Percentiles rank a stretch among this genome's conserved stretches.
These are phyloP conservation scores for Fistularia tabacaria DNA, from an alignment of 2,797 vertebrate genomes.

Conservation along the genomic window DNA sequence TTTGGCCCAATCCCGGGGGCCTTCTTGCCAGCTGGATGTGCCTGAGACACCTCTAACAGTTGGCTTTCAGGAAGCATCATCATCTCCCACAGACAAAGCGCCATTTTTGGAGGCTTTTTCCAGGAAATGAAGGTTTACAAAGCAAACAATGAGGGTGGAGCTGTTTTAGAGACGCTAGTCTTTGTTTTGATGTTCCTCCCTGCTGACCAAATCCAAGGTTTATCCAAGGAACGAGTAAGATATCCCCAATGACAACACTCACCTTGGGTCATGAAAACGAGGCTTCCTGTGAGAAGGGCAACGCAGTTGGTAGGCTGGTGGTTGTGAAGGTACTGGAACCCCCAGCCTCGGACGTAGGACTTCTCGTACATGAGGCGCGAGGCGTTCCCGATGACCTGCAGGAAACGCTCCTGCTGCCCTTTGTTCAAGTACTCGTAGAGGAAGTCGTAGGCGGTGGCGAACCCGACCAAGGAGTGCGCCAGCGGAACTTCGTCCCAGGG, in stretches of 20 bases:
- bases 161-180: no score
- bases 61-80: no score
- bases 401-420: constrained; percentile 88
- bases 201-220: no score
- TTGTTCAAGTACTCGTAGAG: constrained; percentile 88
- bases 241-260: constrained; percentile 4
- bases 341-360: constrained; percentile 92
- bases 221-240: no score
- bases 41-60: no score
- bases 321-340: constrained; percentile 98
- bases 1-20: no score
- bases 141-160: no score
- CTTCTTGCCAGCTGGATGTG: no score
- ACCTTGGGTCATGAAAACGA: constrained; percentile 97
- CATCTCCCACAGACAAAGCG: no score
- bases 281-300: constrained; percentile 90
- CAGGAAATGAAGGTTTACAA: no score
- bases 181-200: no score
- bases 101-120: no score
- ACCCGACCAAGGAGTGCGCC: constrained; percentile 94
- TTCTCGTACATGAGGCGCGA: constrained; percentile 94
- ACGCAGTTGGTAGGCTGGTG: constrained; percentile 99
- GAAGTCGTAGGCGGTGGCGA: constrained; percentile 97
- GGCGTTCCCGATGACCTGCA: constrained; percentile 93
- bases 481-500: constrained; percentile 98